Evolutionary conservation across 2,888 invertebrate genomes (phyloP).

Genomic region (Neelides folsomi): DNA sequence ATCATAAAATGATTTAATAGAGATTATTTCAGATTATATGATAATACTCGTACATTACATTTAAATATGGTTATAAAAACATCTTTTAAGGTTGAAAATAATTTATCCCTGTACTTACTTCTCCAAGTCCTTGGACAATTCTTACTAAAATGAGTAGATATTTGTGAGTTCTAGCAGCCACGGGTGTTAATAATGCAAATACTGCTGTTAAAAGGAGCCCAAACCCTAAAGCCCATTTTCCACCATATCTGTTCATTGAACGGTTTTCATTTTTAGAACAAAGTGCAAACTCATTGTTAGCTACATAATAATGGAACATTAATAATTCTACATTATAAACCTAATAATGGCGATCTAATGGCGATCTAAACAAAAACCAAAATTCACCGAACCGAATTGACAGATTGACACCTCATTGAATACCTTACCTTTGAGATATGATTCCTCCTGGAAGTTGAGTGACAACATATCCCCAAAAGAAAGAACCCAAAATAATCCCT

Average conservation of each 20-base stretch:
- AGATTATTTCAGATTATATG: too few relatives aligned
- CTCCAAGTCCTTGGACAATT: slow-evolving; percentile 68
- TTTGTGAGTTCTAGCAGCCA: slow-evolving; percentile 58
- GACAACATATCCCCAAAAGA: slow-evolving; percentile 72
- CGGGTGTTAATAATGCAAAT: slow-evolving; percentile 67
- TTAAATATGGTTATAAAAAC: neutral
- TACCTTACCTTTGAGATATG: slow-evolving; percentile 50
- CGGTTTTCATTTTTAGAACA: too few relatives aligned
- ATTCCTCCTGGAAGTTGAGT: slow-evolving; percentile 74
- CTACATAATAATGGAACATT: too few relatives aligned
- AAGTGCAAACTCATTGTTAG: too few relatives aligned
- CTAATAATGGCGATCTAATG: too few relatives aligned
- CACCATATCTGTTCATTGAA: slow-evolving; percentile 58
- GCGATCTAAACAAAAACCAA: too few relatives aligned
- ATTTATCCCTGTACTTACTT: slow-evolving; percentile 39
- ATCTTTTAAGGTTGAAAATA: too few relatives aligned
- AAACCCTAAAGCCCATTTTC: slow-evolving; percentile 67
- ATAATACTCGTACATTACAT: too few relatives aligned
- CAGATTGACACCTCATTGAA: too few relatives aligned
- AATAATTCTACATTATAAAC: too few relatives aligned
- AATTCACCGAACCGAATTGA: too few relatives aligned
- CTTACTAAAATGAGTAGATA: slow-evolving; percentile 57
- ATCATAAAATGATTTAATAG: neutral
- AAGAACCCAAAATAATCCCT: slow-evolving; percentile 39
- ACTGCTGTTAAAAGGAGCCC: slow-evolving; percentile 71